Conservation (phyloP, 2,113 vertebrate species). For the Oryzias javanicus region DNA sequence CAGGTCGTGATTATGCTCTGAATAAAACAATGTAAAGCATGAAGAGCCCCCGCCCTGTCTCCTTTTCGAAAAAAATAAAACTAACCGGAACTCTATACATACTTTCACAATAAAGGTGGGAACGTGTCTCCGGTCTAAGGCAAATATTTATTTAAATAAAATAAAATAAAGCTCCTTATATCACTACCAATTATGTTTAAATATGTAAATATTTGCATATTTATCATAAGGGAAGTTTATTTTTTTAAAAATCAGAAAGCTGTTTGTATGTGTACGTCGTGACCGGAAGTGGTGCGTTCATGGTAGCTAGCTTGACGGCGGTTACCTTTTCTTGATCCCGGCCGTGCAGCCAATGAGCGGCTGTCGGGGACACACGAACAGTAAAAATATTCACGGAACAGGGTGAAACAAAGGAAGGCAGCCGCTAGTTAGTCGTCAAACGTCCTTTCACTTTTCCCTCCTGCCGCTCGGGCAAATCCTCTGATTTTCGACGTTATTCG, state of each 20-base stretch:
- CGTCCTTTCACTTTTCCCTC: conserved; percentile 2
- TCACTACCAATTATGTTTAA: too few relatives aligned
- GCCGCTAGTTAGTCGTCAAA: conserved; percentile 7
- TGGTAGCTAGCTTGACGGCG: conserved; percentile 3
- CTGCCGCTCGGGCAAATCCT: neutral
- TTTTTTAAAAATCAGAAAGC: too few relatives aligned
- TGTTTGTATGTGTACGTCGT: neutral
- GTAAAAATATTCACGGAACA: conserved; percentile 34
- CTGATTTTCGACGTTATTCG: neutral
- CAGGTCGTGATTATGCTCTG: conserved; percentile 9
- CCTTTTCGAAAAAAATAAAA: neutral
- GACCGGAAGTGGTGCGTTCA: neutral
- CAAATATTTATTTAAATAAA: neutral
- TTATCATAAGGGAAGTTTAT: too few relatives aligned
- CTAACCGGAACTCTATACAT: conserved; percentile 2
- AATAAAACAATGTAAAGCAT: conserved; percentile 48
- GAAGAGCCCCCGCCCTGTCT: conserved; percentile 44
- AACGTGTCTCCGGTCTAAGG: fast-evolving
- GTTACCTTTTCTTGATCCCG: conserved; percentile 69
- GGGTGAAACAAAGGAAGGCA: conserved; percentile 64
- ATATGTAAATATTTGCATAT: too few relatives aligned
- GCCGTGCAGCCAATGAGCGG: conserved; percentile 69
- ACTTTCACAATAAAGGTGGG: conserved; percentile 48
- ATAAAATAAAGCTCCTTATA: too few relatives aligned
- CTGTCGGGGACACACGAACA: conserved; percentile 53